A percentile compares a stretch with the other conserved stretches of the same genome.
phyloP scores from a whole-genome alignment of 2,113 vertebrate genomes.

The Myrmecobius fasciatus region DNA sequence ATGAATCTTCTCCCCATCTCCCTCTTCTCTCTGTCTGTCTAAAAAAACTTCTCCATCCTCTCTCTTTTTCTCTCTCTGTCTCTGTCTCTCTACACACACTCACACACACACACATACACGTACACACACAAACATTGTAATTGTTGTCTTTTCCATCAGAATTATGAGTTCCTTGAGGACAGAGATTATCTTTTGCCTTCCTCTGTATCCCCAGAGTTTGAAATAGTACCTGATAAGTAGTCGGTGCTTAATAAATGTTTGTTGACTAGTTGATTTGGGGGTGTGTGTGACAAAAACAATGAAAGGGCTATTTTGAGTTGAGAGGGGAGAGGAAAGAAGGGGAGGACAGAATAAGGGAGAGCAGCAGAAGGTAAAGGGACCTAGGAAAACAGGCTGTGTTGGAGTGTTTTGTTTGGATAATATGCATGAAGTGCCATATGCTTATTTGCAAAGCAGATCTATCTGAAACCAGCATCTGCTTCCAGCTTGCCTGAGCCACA shows the following conservation, averaged over 20 bases:
- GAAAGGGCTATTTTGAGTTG: not conserved
- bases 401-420: not conserved
- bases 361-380: not conserved
- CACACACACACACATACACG: too few species aligned
- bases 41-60: too few species aligned
- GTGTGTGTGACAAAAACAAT: not conserved
- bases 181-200: not conserved
- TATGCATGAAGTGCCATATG: not conserved
- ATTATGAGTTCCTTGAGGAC: not conserved
- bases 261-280: not conserved
- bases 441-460: not conserved
- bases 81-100: too few species aligned
- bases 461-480: not conserved
- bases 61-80: too few species aligned
- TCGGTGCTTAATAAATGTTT: not conserved
- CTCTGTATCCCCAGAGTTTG: not conserved
- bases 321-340: not conserved
- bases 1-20: too few species aligned
- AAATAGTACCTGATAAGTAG: not conserved
- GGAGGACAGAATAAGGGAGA: not conserved
- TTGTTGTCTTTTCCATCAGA: not conserved
- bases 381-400: not conserved
- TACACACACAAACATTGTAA: too few species aligned
- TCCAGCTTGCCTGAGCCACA: not conserved
- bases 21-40: too few species aligned